Evolutionary conservation across 2,888 invertebrate species (phyloP), one percentile per base, ranked within the genome.

Genomic region (Ectemnius lituratus): DNA sequence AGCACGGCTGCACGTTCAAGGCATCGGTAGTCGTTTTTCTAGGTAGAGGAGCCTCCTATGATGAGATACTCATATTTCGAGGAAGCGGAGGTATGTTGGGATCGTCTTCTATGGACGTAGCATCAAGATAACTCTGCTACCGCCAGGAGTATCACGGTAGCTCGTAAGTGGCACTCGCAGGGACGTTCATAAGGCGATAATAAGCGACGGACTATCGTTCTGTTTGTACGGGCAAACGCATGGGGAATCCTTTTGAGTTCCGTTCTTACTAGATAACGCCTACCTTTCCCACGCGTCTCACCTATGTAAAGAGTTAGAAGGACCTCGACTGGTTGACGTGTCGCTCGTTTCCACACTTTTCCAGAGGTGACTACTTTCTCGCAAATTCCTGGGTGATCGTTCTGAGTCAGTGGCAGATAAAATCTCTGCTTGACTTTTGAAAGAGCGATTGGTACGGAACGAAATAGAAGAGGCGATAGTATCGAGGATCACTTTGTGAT

Each of bases 271-370:
- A 37, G 28, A 16, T 18, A 16, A 4, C 71, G 76, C 70, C 69
- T 72, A 72, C 73, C 74, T 79, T 80, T 84, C 80, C 83, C 83
- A 84, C 84, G 84, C 71, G 37, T 37, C 70, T 75, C 75, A 67
- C 75, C 78, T 73, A 66, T 71, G 68, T 68, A 49, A 66, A 66
- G 28, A 58, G 49, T 49, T 46, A 67, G 47, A 67, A 62, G 23
- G 23, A 2, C 23, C 52, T 52, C 59, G 75, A 71, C 60, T 61
- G 46, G 58, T 4, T 45, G 61, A 56, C 13, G 18, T 16, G 28
- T 52, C 61, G 3, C 8, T 18, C 23, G 23, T 23, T 23, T 23
- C 23, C 23, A 23, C 23, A 23, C 23, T 23, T 23, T 23, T 23
- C 23, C 3, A 23, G 23, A 23, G 2, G 2, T 23, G 23, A 23